Base-by-base conservation (phyloP, 2,888 invertebrate genomes). In the Cerceris rybyensis region DNA sequence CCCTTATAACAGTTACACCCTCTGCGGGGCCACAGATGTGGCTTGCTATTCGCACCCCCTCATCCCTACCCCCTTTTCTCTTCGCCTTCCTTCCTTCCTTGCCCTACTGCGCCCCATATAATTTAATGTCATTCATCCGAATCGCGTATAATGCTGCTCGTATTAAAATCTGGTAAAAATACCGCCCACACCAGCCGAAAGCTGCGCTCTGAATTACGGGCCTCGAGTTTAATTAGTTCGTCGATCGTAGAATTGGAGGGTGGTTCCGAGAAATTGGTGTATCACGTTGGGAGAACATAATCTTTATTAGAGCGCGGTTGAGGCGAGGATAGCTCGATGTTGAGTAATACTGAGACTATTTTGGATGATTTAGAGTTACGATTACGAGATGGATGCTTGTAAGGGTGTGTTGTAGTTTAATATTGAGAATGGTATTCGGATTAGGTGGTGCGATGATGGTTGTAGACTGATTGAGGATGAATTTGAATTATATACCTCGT, bases 1-100 rank as follows among this genome's bases (percentile, higher is more conserved):
- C 86, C 89, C 86, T 88, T 89, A 87, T 90, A 90, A 89, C 89
- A 87, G 89, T 90, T 91, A 91, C 91, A 91, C 91, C 91, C 91
- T 91, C 89, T 80, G 86, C 86, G 87, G 89, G 90, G 91, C 91
- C 91, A 90, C 92, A 92, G 92, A 92, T 92, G 92, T 87, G 92
- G 91, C 91, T 91, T 90, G 89, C 88, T 87, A 88, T 88, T 88
- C 86, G 86, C 85, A 78, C 81, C 78, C 80, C 77, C 75, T 67
- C 71, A 72, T 74, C 76, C 68, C 61, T 28, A 67, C 70, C 81
- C 58, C 70, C 77, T 80, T 16, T 49, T 80, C 80, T 77, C 76
- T 74, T 66, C 70, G 72, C 72, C 77, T 66, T 58, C 39, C 66
- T 68, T 68, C 73, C 50, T 72, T 71, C 75, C 72, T 71, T 81